phyloP scores from a whole-genome alignment of 1,140 invertebrate genomes.

The Leptopilina boulardi region DNA sequence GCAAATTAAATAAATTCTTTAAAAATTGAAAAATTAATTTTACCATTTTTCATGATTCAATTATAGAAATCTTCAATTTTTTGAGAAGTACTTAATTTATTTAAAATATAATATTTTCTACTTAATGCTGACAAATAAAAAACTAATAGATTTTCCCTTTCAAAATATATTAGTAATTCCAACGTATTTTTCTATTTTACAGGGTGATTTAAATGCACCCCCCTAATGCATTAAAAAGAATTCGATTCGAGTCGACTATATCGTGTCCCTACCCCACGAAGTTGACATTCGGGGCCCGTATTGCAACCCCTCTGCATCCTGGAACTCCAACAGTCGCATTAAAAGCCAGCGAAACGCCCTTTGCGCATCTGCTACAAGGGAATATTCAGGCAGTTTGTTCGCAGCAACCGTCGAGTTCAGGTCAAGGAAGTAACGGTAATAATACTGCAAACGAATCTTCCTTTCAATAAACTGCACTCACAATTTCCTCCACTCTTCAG shows the following conservation, averaged over 20 bases:
- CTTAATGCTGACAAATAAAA: not conserved
- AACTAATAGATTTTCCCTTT: not conserved
- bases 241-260: constrained; percentile 39
- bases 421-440: constrained; percentile 38
- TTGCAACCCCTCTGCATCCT: constrained; percentile 61
- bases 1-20: too few species aligned
- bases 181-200: constrained; percentile 14
- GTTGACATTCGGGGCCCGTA: constrained; percentile 36
- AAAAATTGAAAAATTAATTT: too few species aligned
- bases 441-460: constrained; percentile 7
- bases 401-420: constrained; percentile 62
- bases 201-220: constrained; percentile 32
- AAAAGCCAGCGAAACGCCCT: constrained; percentile 63
- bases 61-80: too few species aligned
- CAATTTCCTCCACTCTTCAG: not conserved
- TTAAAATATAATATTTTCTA: too few species aligned
- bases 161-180: not conserved
- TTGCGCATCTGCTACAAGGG: constrained; percentile 68
- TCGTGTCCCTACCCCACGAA: constrained; percentile 3
- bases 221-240: not conserved
- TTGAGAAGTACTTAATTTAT: too few species aligned
- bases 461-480: constrained; percentile 13
- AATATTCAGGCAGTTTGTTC: constrained; percentile 65
- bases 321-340: constrained; percentile 39
- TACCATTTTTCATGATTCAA: too few species aligned